Percentiles rank a stretch among this genome's conserved stretches.
Evolutionary conservation across 2,113 vertebrate species (phyloP).

Genomic region (Lophius piscatorius): DNA sequence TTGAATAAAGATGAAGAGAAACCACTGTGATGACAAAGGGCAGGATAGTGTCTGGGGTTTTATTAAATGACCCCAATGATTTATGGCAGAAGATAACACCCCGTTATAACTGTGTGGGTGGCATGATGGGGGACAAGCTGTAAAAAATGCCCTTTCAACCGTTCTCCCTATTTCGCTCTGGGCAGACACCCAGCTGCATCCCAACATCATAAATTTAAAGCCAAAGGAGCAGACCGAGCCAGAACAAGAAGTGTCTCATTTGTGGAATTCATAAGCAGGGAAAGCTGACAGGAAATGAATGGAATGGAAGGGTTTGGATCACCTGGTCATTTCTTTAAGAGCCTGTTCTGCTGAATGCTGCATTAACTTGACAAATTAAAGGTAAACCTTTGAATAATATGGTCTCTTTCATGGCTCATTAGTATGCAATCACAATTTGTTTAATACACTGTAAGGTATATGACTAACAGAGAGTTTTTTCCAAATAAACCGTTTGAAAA

Average conservation of each 20-base stretch:
- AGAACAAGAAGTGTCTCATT: conserved; percentile 35
- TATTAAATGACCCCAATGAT: conserved; percentile 73
- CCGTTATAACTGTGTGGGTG: conserved; percentile 56
- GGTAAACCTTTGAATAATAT: conserved; percentile 24
- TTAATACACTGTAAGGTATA: conserved; percentile 16
- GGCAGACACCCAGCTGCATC: conserved; percentile 54
- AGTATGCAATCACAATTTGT: conserved; percentile 32
- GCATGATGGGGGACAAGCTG: conserved; percentile 60
- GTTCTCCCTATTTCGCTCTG: conserved; percentile 33
- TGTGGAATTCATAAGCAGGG: neutral
- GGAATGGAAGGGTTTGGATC: conserved; percentile 3
- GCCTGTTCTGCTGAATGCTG: conserved; percentile 32
- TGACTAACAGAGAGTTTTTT: conserved; percentile 15
- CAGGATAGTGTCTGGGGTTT: conserved; percentile 64
- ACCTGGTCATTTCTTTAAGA: conserved; percentile 20
- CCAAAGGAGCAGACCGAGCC: conserved; percentile 6
- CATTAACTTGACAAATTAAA: conserved; percentile 60
- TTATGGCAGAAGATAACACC: conserved; percentile 66
- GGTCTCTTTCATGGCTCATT: conserved; percentile 51
- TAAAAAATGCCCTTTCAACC: conserved; percentile 60
- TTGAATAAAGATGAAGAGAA: conserved; percentile 75
- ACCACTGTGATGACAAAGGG: conserved; percentile 68
- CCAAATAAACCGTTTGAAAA: conserved; percentile 39
- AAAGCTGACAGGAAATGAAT: conserved; percentile 25
- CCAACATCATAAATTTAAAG: conserved; percentile 70